Conservation (phyloP, 2,888 invertebrate genomes). For the Morpho achilles region DNA sequence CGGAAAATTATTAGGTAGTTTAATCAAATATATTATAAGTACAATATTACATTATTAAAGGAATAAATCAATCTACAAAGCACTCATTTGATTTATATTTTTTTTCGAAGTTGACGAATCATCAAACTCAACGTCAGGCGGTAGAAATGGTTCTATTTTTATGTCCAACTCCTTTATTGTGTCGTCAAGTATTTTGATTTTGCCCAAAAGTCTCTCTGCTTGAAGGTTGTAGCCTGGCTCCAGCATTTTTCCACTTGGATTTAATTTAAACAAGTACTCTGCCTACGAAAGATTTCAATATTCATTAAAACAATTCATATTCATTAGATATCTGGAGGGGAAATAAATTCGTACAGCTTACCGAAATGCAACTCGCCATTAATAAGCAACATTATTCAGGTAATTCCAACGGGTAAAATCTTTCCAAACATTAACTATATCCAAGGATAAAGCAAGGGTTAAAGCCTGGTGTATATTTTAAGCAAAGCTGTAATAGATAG, state of each 20-base stretch:
- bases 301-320: too few species aligned
- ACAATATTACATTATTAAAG: background rate
- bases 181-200: constrained; percentile 67
- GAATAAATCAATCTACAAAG: constrained; percentile 31
- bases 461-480: too few species aligned
- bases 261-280: constrained; percentile 73
- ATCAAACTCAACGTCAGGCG: constrained; percentile 43
- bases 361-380: too few species aligned
- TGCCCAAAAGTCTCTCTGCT: constrained; percentile 72
- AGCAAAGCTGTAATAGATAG: too few species aligned
- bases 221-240: constrained; percentile 82
- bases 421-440: too few species aligned
- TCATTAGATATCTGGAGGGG: too few species aligned
- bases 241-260: constrained; percentile 84
- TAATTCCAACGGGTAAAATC: too few species aligned
- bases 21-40: background rate
- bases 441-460: too few species aligned
- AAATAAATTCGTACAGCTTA: too few species aligned
- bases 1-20: background rate
- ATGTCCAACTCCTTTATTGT: constrained; percentile 60
- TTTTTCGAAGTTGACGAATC: constrained; percentile 33
- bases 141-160: constrained; percentile 57
- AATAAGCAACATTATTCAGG: too few species aligned
- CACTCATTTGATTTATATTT: constrained; percentile 45
- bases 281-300: background rate